Percentiles rank a stretch among this genome's conserved stretches.
These are phyloP conservation scores for Yponomeuta malinellus DNA, from an alignment of 2,888 invertebrate genomes.

Conservation along the genomic window DNA sequence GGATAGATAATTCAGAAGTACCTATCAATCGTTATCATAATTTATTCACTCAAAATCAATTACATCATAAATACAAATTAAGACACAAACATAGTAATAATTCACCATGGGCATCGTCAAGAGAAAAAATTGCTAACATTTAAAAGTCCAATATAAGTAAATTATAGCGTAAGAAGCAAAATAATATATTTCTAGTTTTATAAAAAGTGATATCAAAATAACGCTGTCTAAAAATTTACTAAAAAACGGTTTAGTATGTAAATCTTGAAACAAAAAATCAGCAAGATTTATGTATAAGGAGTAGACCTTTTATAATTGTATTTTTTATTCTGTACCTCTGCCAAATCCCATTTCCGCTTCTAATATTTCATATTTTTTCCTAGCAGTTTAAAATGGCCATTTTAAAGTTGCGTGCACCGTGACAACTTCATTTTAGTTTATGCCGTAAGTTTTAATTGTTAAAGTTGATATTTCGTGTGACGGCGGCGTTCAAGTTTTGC, in stretches of 20 bases:
- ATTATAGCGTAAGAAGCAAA: no score
- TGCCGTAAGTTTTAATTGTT: conserved; percentile 18
- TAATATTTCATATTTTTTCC: not conserved
- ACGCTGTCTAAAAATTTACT: no score
- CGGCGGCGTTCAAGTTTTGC: conserved; percentile 4
- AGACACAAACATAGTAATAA: no score
- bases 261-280: no score
- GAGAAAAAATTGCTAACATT: no score
- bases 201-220: no score
- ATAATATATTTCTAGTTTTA: no score
- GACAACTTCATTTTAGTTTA: conserved; percentile 6
- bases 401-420: conserved; percentile 7
- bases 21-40: not conserved
- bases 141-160: no score
- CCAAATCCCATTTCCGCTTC: not conserved
- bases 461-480: conserved; percentile 15
- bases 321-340: not conserved
- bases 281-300: not conserved
- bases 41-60: not conserved
- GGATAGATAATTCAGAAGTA: not conserved
- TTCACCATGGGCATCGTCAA: no score
- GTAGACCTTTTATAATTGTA: not conserved
- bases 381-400: not conserved
- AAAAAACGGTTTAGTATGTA: no score
- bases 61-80: no score